Evolutionary conservation across 2,113 vertebrate species (phyloP), one percentile per base, ranked within the genome.

Genomic region (zebrafish (Danio rerio)): DNA sequence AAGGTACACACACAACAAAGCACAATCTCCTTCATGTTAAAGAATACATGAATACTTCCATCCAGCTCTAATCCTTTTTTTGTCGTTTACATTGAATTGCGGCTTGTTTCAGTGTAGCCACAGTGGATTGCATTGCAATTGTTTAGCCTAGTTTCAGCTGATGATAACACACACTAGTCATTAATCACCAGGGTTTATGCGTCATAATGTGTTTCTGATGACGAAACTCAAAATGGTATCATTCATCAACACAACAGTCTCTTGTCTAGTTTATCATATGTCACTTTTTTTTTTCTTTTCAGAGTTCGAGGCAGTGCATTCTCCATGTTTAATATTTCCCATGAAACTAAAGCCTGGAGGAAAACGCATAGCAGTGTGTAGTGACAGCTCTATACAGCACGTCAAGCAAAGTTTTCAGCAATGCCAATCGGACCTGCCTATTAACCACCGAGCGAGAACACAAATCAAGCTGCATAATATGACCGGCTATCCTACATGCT

Each of bases 381-480:
- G 78, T 43, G 40, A 72, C 65, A 78, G 84, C 66, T 73, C 72
- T 42, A 59, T 68, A 43, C 65, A 5, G 53, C 50, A 15, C 63
- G 75, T 69, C 74, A 72, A 49, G 63, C 58, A 53, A 55, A 70
- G n/a, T 56, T 83, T 31, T 85, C 66, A 80, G 52, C 45, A 84
- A 83, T 80, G 83, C 79, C 80, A 83, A 59, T 85, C 58, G 13
- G 13, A 63, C 20, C 65, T 42, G 74, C 58, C 61, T 77, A 87
- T 80, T 83, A 87, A 52, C 56, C 12, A 7, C 72, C 16, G 77
- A 71, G 78, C 18, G 63, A 80, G 83, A 83, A 83, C 83, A 81
- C 83, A 83, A 80, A 85, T 85, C 81, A 83, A 61, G 13, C 66
- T n/a, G 7, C 6, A 71, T 71, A 82, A 85, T 50, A 52, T 72